Evolutionary conservation across 2,797 vertebrate genomes (phyloP).

Genomic region (Clarias laeviceps): DNA sequence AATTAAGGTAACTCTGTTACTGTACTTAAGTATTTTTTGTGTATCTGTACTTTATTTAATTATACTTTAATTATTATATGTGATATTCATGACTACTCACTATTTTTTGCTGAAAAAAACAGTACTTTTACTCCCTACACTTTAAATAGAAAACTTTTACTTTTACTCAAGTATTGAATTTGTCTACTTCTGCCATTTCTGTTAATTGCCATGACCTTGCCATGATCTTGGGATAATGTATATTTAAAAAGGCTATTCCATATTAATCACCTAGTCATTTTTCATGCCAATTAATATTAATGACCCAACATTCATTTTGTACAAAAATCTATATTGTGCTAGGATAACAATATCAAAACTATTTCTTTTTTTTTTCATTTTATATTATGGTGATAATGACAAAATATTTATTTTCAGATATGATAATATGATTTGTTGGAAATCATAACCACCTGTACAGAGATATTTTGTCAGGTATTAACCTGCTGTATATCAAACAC

Average conservation of each 20-base stretch:
- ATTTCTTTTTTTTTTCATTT: neutral
- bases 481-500: neutral
- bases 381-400: neutral
- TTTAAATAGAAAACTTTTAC: too few species aligned
- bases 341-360: neutral
- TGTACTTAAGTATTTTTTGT: too few species aligned
- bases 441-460: neutral
- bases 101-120: too few species aligned
- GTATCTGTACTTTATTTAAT: too few species aligned
- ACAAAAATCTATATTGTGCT: neutral
- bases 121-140: too few species aligned
- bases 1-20: neutral
- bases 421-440: neutral
- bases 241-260: neutral
- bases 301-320: neutral
- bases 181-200: too few species aligned
- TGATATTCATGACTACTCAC: too few species aligned
- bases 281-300: neutral
- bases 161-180: too few species aligned
- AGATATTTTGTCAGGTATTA: neutral
- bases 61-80: too few species aligned
- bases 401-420: neutral
- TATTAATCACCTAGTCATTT: neutral
- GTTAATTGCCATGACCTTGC: neutral
- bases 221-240: neutral